Base-by-base conservation (phyloP, 2,888 invertebrate species). In the Ellobium chinense region DNA sequence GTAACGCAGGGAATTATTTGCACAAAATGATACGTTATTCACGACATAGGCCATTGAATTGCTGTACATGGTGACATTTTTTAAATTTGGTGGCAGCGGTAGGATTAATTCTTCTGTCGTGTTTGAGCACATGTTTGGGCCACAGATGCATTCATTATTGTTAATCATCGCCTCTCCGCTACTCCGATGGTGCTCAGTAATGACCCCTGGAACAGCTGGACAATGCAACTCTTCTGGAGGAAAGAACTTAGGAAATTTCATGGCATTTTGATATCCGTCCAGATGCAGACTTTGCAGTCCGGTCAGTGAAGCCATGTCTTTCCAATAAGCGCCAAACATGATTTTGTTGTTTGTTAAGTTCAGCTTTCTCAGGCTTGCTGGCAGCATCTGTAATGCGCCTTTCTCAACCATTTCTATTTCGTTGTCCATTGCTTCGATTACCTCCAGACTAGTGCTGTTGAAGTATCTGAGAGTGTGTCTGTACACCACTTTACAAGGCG, bases 351-450 rank as follows among this genome's bases (percentile, higher is more conserved):
- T 76, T 3, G 58, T 75, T 0, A 77, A 29, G 36, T 77, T 68
- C 2, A 73, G 36, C 18, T 46, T 12, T 56, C 7, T 80, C 1
- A 82, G 62, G 21, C 70, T 80, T 14, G 60, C 14, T n/a, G 82
- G 82, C 34, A 83, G 56, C 39, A 72, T 60, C 18, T 65, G n/a
- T 27, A 81, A 27, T 24, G 83, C 83, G 14, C 81, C 81, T 1
- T 18, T 2, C 18, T 76, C 58, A 24, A 83, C 72, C 21, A 76
- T 69, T 39, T 83, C 83, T 14, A 83, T 79, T 18, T 78, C 68
- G 63, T 83, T 83, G 69, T 69, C 24, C 63, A n/a, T 54, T 14
- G 77, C 81, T 7, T 79, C 65, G 27, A 83, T 83, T 24, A 14
- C 29, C 37, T 79, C 70, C 56, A 83, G 54, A 39, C 76, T 58